phyloP scores from a whole-genome alignment of 2,888 invertebrate species.

The Papilio protenor region DNA sequence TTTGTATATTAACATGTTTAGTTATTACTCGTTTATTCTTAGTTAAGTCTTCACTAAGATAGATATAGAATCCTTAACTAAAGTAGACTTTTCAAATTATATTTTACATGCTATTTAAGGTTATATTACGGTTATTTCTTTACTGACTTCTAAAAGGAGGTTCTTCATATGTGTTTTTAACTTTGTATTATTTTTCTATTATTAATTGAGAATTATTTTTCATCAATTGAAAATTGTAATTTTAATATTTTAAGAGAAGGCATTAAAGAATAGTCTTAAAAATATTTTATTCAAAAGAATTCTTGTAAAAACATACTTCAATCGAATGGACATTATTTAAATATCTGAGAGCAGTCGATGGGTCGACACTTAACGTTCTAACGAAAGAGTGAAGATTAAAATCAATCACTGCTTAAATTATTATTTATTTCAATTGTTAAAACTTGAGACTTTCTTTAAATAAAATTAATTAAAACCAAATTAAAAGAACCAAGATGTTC shows the following conservation, averaged over 20 bases:
- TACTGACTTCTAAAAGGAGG: no score
- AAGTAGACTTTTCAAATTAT: no score
- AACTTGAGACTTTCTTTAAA: not conserved
- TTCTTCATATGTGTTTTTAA: not conserved
- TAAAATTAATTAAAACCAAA: no score
- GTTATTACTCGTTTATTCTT: not conserved
- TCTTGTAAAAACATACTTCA: slow-evolving; percentile 4
- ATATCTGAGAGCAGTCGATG: slow-evolving; percentile 1
- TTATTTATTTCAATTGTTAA: not conserved
- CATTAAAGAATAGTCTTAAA: not conserved
- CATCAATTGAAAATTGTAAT: not conserved
- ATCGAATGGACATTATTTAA: slow-evolving; percentile 11
- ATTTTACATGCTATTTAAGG: no score
- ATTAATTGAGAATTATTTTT: not conserved
- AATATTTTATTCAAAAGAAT: not conserved
- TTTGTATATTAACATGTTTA: not conserved
- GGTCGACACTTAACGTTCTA: not conserved
- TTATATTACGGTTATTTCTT: no score
- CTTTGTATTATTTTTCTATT: not conserved
- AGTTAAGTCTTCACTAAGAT: not conserved
- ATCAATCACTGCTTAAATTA: slow-evolving; percentile 1
- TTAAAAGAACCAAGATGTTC: no score
- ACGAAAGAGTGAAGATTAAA: not conserved
- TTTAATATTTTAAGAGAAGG: not conserved
- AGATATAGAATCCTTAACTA: no score